Conservation (phyloP, 1,140 invertebrate species). For the Temnothorax longispinosus region DNA sequence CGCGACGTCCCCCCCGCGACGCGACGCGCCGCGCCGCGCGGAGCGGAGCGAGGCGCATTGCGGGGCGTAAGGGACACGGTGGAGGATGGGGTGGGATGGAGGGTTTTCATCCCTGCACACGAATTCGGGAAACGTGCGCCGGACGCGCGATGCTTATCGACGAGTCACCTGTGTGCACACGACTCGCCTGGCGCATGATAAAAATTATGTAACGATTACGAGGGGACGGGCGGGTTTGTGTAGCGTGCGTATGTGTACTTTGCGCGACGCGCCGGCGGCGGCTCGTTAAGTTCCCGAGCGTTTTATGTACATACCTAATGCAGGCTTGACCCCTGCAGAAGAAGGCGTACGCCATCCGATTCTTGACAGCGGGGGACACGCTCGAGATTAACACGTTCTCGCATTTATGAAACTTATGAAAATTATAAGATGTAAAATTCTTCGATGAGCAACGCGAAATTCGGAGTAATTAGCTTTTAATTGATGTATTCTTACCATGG, state of each 20-base stretch:
- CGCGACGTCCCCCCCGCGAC: neutral
- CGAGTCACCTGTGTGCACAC: slow-evolving; percentile 30
- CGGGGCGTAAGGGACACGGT: neutral
- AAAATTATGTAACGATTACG: slow-evolving; percentile 52
- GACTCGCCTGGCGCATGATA: neutral
- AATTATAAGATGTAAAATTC: too few relatives aligned
- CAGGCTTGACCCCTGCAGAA: neutral
- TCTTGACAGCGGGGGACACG: neutral
- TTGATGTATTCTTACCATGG: too few relatives aligned
- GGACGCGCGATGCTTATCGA: slow-evolving; percentile 19
- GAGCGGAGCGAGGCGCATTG: neutral
- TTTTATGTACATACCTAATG: neutral
- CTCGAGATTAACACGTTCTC: neutral
- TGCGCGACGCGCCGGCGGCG: neutral
- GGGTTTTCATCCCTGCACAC: neutral
- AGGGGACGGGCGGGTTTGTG: slow-evolving; percentile 3
- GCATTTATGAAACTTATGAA: too few relatives aligned
- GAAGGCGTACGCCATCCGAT: neutral
- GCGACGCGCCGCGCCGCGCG: neutral
- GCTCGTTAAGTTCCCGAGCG: neutral
- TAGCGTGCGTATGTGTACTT: slow-evolving; percentile 11
- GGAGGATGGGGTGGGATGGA: neutral
- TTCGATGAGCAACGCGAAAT: too few relatives aligned
- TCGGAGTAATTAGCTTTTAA: too few relatives aligned
- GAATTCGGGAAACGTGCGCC: slow-evolving; percentile 36